Percentiles rank a stretch among this genome's conserved stretches.
These are phyloP conservation scores for Gallinago stenura DNA, from an alignment of 2,797 vertebrate species.

Conservation along the genomic window DNA sequence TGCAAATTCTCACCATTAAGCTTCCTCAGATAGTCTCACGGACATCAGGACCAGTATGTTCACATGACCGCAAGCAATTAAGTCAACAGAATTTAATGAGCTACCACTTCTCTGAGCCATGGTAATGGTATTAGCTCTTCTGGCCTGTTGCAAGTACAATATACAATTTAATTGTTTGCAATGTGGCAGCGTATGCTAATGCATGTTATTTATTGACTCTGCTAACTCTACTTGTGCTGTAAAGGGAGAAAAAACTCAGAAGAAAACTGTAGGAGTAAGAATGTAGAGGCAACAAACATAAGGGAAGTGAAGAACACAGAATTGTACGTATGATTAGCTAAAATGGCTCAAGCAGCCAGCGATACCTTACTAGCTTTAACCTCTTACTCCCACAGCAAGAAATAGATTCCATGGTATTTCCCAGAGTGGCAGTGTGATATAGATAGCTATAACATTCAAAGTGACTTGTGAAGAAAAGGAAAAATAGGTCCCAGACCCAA, in stretches of 20 bases:
- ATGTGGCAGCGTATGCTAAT: neutral
- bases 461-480: constrained; percentile 19
- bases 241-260: neutral
- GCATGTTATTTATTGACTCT: neutral
- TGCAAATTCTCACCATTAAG: neutral
- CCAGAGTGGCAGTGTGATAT: neutral
- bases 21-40: neutral
- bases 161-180: neutral
- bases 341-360: neutral
- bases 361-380: neutral
- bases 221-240: neutral
- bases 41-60: neutral
- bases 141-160: neutral
- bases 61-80: neutral
- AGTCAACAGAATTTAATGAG: neutral
- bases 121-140: neutral
- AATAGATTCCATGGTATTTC: neutral
- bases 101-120: neutral
- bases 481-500: constrained; percentile 5
- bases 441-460: constrained; percentile 38
- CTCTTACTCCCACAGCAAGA: neutral
- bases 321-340: neutral
- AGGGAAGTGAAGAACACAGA: neutral
- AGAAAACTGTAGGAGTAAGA: neutral
- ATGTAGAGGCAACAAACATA: neutral